A percentile compares a stretch with the other conserved stretches of the same genome.
Conservation (phyloP, 2,888 invertebrate genomes). For the Nomada ruficornis region DNA sequence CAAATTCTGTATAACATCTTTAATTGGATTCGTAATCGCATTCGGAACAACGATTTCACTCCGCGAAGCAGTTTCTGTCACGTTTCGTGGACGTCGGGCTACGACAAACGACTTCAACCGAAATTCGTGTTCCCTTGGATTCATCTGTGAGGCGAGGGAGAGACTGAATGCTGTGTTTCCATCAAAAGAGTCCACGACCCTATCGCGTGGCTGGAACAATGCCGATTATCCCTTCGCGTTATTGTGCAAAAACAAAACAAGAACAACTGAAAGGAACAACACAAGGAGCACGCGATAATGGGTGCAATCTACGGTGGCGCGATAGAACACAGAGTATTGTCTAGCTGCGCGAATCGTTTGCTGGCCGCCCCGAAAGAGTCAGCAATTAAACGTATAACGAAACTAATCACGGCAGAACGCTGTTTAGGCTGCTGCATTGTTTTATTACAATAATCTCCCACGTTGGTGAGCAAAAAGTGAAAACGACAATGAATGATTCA, state of each 20-base stretch:
- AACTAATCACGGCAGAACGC: slow-evolving; percentile 53
- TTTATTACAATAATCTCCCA: slow-evolving; percentile 42
- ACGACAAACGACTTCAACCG: slow-evolving; percentile 14
- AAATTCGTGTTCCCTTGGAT: slow-evolving; percentile 13
- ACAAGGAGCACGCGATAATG: slow-evolving; percentile 70
- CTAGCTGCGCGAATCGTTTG: slow-evolving; percentile 30
- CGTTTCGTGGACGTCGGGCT: background rate
- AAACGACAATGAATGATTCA: slow-evolving; percentile 37
- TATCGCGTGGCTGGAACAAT: slow-evolving; percentile 62
- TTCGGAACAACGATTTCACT: background rate
- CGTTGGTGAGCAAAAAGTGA: background rate
- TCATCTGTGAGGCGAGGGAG: slow-evolving; percentile 32
- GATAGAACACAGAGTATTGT: slow-evolving; percentile 61
- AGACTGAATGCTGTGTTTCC: slow-evolving; percentile 40
- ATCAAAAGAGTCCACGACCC: slow-evolving; percentile 60
- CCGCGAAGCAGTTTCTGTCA: background rate
- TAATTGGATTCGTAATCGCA: no score
- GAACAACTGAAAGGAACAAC: slow-evolving; percentile 62
- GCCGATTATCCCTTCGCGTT: slow-evolving; percentile 63
- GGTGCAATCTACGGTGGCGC: slow-evolving; percentile 43
- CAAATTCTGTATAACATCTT: no score
- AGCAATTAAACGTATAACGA: slow-evolving; percentile 63
- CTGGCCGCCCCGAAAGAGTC: slow-evolving; percentile 47
- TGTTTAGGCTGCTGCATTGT: slow-evolving; percentile 57
- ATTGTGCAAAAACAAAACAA: slow-evolving; percentile 71